Evolutionary conservation across 2,888 invertebrate genomes (phyloP).

Genomic region (Escarpia spicata): DNA sequence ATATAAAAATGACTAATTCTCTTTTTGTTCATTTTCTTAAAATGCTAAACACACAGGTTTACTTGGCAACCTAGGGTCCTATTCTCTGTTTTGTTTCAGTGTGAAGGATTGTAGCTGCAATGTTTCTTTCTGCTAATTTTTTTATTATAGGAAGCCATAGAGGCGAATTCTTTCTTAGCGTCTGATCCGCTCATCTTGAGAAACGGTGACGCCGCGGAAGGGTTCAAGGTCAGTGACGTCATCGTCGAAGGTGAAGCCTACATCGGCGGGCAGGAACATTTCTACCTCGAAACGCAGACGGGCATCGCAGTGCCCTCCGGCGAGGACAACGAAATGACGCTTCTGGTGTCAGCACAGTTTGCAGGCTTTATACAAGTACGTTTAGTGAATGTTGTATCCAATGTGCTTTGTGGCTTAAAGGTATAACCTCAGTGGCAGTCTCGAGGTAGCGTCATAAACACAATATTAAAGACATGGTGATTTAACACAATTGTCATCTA

Average conservation of each 20-base stretch:
- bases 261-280: constrained; percentile 94
- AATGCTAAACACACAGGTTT: no score
- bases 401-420: no score
- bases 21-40: no score
- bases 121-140: neutral
- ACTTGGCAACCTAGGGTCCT: neutral
- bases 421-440: no score
- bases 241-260: constrained; percentile 81
- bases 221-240: constrained; percentile 76
- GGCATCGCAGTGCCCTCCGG: constrained; percentile 72
- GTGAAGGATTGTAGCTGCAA: neutral
- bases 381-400: no score
- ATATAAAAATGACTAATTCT: no score
- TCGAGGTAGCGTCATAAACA: no score
- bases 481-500: no score
- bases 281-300: constrained; percentile 86
- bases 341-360: constrained; percentile 81
- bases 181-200: constrained; percentile 18
- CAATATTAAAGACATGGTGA: no score
- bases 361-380: constrained; percentile 35
- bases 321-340: constrained; percentile 82
- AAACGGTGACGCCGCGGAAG: constrained; percentile 75
- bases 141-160: constrained; percentile 76
- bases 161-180: constrained; percentile 75
- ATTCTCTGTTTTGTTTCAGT: neutral